Base-by-base conservation (phyloP, 2,888 invertebrate genomes). In the Parnassius mnemosyne region DNA sequence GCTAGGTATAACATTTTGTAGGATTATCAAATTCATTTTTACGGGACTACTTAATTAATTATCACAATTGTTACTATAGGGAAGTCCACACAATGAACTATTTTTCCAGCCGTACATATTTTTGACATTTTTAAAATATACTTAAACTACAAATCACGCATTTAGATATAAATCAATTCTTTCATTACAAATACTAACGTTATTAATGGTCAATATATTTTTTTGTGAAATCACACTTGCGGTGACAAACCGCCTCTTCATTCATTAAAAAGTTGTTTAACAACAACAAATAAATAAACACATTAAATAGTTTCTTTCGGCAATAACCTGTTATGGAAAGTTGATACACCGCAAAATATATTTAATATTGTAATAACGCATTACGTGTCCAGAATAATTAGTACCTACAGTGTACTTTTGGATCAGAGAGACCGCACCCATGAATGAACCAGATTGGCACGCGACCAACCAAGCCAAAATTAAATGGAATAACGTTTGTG, bases 401-500 rank as follows among this genome's bases (percentile, higher is more conserved):
- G 63, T 16, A 16, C n/a, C n/a, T 52, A 20, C 58, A 41, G 16
- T 43, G 43, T 56, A 63, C 60, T 43, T 60, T 59, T 52, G 52
- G 56, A 51, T 51, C 9, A 55, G 51, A 55, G 51, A 61, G 46
- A 53, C 57, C 25, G 20, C 52, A 51, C 42, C 55, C 55, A 63
- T 63, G 63, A 63, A 63, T 63, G 63, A 63, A 55, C 46, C 41
- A 51, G 51, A 60, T 60, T 56, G 53, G 60, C 53, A 56, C 59
- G 51, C 52, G 53, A 60, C 60, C 56, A 63, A 63, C 25, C 20
- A 12, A 41, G 42, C 12, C 56, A 49, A 20, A 49, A 56, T 63
- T 55, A 59, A 63, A 54, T 49, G 44, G 20, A 54, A 58, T 54
- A 63, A 58, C n/a, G 44, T 59, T 16, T 51, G 13, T 51, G 51